Conservation (phyloP, 1,140 invertebrate genomes). For the Panagrolaimus sp. region DNA sequence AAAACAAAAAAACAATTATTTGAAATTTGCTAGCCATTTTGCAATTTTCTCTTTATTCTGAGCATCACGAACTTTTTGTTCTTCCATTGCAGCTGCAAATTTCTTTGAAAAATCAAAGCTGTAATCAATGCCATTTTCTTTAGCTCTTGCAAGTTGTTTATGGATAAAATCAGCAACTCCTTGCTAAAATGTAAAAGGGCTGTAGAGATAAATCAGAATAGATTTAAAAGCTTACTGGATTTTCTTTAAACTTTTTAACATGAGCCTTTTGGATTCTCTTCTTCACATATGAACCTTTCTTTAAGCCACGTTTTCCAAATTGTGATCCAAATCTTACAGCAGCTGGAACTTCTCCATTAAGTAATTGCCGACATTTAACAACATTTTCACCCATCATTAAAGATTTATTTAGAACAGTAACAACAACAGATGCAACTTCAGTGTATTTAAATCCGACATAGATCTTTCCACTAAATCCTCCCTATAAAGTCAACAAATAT, state of each 20-base stretch:
- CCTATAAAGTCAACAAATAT: neutral
- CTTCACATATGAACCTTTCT: neutral
- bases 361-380: neutral
- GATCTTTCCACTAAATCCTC: neutral
- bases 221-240: conserved; percentile 4
- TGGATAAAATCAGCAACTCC: neutral
- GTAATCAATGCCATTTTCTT: conserved; percentile 1
- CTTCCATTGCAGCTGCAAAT: neutral
- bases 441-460: conserved; percentile 1
- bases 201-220: neutral
- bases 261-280: neutral
- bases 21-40: neutral
- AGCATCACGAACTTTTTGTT: neutral
- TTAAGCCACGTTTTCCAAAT: too few relatives aligned
- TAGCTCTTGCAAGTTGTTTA: neutral
- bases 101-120: neutral
- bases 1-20: neutral
- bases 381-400: neutral
- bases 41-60: neutral
- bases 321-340: neutral
- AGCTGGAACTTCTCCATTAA: neutral
- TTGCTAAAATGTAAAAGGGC: neutral
- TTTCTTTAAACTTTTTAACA: neutral
- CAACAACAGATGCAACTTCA: conserved; percentile 1
- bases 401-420: neutral